Evolutionary conservation across 1,140 invertebrate genomes (phyloP).

Genomic region (Bombus terrestris): DNA sequence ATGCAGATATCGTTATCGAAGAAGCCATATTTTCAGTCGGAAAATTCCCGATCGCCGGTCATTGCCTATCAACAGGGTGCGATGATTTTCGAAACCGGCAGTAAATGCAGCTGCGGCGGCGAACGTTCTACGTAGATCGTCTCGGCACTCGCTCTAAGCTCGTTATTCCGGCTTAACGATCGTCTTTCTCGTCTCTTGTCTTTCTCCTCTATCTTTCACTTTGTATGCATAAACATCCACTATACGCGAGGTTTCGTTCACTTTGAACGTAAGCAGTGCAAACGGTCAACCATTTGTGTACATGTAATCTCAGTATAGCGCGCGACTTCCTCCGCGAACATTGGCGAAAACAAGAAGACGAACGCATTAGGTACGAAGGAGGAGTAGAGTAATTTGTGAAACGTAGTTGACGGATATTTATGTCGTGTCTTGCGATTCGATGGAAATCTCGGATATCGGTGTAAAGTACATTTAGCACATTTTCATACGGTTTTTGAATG

Average conservation of each 20-base stretch:
- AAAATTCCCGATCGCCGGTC: not conserved
- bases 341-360: not conserved
- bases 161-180: not conserved
- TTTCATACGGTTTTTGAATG: too few species aligned
- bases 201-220: not conserved
- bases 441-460: too few species aligned
- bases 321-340: not conserved
- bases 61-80: not conserved
- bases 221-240: not conserved
- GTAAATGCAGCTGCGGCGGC: not conserved
- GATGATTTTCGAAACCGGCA: not conserved
- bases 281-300: not conserved
- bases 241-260: not conserved
- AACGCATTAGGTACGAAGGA: not conserved
- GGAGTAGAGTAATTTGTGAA: not conserved
- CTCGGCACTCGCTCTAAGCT: constrained; percentile 17
- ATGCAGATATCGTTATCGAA: not conserved
- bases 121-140: not conserved
- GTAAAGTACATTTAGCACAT: too few species aligned
- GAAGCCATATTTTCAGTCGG: too few species aligned
- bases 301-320: not conserved
- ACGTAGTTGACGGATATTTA: not conserved
- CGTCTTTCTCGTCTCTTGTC: not conserved
- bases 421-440: not conserved
- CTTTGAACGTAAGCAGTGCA: not conserved